Evolutionary conservation across 2,888 invertebrate genomes (phyloP).

Genomic region (Agonopterix alstromeriana): DNA sequence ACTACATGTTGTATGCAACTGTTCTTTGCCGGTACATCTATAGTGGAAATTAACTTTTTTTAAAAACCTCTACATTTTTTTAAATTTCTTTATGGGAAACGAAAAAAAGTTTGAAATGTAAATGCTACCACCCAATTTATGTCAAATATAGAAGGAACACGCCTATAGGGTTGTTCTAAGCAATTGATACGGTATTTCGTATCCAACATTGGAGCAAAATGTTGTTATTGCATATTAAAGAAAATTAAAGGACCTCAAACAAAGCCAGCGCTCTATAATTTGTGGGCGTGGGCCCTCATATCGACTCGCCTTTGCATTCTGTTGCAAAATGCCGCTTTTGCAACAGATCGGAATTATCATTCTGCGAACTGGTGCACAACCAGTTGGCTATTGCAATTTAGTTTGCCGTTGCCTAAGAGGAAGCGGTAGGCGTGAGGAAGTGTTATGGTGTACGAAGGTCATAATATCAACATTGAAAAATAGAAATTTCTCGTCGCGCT

Average conservation of each 20-base stretch:
- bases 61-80: too few species aligned
- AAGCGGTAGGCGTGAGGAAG: constrained; percentile 58
- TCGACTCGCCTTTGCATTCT: constrained; percentile 58
- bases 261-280: constrained; percentile 54
- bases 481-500: constrained; percentile 35
- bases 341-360: constrained; percentile 73
- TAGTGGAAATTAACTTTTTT: too few species aligned
- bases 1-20: too few species aligned
- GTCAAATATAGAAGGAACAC: too few species aligned
- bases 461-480: constrained; percentile 39
- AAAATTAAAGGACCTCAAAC: constrained; percentile 37
- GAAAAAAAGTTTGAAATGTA: too few species aligned
- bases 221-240: not conserved
- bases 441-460: constrained; percentile 41
- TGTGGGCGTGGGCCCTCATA: constrained; percentile 63
- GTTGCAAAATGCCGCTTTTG: constrained; percentile 58
- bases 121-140: too few species aligned
- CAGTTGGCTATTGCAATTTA: constrained; percentile 41
- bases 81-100: too few species aligned
- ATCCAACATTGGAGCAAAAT: not conserved
- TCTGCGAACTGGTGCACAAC: constrained; percentile 71
- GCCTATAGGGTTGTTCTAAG: too few species aligned
- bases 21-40: too few species aligned
- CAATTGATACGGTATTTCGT: too few species aligned
- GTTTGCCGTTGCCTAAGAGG: constrained; percentile 45